Base-by-base conservation (phyloP, 2,797 vertebrate genomes). In the Channallabes apus region DNA sequence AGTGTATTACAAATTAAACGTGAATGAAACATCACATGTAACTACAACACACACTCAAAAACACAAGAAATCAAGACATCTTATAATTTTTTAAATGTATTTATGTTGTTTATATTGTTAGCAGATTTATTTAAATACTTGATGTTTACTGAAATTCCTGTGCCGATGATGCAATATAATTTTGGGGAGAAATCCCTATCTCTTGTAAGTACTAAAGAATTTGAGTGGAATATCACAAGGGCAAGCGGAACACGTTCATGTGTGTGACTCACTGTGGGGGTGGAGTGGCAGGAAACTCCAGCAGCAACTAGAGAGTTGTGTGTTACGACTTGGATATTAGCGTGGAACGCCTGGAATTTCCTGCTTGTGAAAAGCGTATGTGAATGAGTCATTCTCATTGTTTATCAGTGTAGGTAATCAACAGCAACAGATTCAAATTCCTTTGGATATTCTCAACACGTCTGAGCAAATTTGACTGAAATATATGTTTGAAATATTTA, bases 341-440 rank as follows among this genome's bases (percentile, higher is more conserved):
- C 29, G 58, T 82, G 87, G 91, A 94, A 94, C 93, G 90, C 76
- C 9, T 72, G 92, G 93, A 91, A 95, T 94, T 93, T 94, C 93
- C 87, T 88, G 86, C 64, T 86, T 12, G 61, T 71, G 78, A 80
- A 65, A 51, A 32, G 72, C 75, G 59, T 65, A 41, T 83, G 56
- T 82, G 51, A 32, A 59, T 83, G 82, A 67, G 41, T 83, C 68
- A 80, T 84, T n/a, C 41, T 46, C 2, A 51, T 46, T 11, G 3
- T 80, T 62, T 41, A 17, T 79, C 59, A 79, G 14, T 38, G 17
- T 62, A 27, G 38, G 29, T 62, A 79, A 80, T 27, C 24, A 62
- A 46, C 35, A 64, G 35, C 35, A 64, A 15, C 24, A 17, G n/a
- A 56, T 12, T 14, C 12, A 71, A 46, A 80, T 69, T 32, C 32